phyloP scores from a whole-genome alignment of 2,888 invertebrate genomes.

The Macrophya alboannulata region DNA sequence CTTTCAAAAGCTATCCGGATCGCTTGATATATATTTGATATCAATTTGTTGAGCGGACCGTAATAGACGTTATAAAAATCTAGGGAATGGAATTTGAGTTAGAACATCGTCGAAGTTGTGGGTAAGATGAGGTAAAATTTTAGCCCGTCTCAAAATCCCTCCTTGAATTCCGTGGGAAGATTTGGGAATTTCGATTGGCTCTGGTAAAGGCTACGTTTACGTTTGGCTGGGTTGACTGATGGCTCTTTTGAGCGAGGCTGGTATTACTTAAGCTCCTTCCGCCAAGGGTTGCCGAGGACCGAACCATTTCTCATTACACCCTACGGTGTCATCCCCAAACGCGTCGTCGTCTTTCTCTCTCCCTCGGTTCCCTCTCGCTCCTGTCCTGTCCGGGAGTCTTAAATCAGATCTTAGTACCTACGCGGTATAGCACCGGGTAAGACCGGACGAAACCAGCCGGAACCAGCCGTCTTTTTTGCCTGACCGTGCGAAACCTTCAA shows the following conservation, averaged over 20 bases:
- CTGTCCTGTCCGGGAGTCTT: conserved; percentile 44
- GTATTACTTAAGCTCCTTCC: conserved; percentile 70
- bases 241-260: conserved; percentile 70
- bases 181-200: conserved; percentile 49
- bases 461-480: conserved; percentile 45
- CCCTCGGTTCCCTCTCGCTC: background rate
- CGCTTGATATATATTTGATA: conserved; percentile 5
- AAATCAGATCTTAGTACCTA: conserved; percentile 45
- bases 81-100: background rate
- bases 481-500: conserved; percentile 48
- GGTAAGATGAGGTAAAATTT: conserved; percentile 6
- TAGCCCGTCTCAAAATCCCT: conserved; percentile 8
- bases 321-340: conserved; percentile 58
- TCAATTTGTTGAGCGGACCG: conserved; percentile 11
- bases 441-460: conserved; percentile 27
- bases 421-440: background rate
- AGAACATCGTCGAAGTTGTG: background rate
- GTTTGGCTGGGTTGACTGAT: conserved; percentile 67
- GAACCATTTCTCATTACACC: conserved; percentile 68
- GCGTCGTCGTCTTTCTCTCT: conserved; percentile 35
- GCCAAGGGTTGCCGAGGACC: conserved; percentile 63
- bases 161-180: conserved; percentile 27
- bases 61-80: conserved; percentile 3
- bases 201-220: conserved; percentile 60
- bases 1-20: background rate